These are phyloP conservation scores for Bovichtus variegatus DNA, from an alignment of 2,797 vertebrate species.

Conservation along the genomic window DNA sequence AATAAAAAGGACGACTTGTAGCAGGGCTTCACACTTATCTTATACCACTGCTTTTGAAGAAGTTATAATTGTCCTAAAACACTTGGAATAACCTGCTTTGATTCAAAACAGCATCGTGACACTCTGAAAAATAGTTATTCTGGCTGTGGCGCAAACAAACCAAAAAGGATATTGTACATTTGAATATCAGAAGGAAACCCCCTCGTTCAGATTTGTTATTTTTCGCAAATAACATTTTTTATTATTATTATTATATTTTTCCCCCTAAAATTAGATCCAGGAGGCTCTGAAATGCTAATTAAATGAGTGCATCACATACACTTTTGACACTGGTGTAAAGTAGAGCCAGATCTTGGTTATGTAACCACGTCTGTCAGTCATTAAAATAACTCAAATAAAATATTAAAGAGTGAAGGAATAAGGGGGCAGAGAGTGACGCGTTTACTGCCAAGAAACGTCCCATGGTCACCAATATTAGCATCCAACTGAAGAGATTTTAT, in stretches of 20 bases:
- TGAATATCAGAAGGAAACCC: conserved; percentile 29
- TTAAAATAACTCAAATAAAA: conserved; percentile 2
- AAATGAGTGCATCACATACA: conserved; percentile 4
- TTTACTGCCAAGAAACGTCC: background rate
- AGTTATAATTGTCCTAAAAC: background rate
- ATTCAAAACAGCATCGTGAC: background rate
- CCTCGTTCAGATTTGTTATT: conserved; percentile 10
- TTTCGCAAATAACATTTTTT: no score
- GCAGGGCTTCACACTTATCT: background rate
- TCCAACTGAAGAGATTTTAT: background rate
- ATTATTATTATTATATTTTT: no score
- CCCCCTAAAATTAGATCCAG: conserved; percentile 16
- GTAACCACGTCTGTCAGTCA: conserved; percentile 9
- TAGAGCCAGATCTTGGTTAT: conserved; percentile 1
- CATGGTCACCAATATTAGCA: background rate
- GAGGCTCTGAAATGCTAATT: conserved; percentile 38
- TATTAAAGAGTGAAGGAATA: conserved; percentile 1
- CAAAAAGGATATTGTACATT: background rate
- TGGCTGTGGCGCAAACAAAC: background rate
- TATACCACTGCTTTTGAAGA: background rate
- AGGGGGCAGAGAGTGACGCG: background rate
- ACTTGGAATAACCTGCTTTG: background rate
- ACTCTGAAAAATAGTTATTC: background rate
- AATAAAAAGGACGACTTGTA: background rate
- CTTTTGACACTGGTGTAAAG: background rate